Conservation (phyloP, 53 echinoderm and acorn worm genomes). For the Henricia sp. region DNA sequence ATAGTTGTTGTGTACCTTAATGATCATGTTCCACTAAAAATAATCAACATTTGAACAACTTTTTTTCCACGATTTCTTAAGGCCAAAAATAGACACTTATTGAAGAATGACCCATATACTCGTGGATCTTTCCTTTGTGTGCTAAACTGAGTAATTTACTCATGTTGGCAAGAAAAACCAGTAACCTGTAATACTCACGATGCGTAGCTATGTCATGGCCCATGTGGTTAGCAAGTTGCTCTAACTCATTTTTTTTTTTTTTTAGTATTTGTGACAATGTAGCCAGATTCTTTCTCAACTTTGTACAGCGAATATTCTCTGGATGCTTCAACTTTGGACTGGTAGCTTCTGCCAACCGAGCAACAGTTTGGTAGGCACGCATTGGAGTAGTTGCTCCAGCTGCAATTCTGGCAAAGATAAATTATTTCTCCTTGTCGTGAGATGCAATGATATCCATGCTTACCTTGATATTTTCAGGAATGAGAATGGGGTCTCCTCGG, state of each 20-base stretch:
- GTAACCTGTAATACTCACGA: conserved; percentile 60
- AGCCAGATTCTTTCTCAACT: conserved; percentile 69
- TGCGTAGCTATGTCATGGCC: conserved; percentile 57
- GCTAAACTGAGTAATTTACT: conserved; percentile 43
- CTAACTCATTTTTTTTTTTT: conserved; percentile 42
- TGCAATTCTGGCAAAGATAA: conserved; percentile 22
- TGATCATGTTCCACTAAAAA: no score
- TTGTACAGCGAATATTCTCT: conserved; percentile 39
- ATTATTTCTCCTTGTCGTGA: conserved; percentile 26
- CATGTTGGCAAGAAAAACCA: conserved; percentile 58
- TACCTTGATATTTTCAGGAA: conserved; percentile 19
- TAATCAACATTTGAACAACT: no score
- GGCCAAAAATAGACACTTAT: no score
- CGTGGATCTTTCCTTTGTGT: background rate
- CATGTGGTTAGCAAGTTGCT: conserved; percentile 65
- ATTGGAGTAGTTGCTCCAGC: conserved; percentile 4
- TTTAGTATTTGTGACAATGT: conserved; percentile 58
- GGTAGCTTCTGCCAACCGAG: background rate
- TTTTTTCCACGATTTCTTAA: no score
- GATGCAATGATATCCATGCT: conserved; percentile 23
- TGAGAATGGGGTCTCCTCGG: conserved; percentile 42
- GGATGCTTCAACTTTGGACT: conserved; percentile 48
- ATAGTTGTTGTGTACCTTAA: no score
- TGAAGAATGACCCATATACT: conserved; percentile 5
- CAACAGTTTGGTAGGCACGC: background rate